phyloP scores from a whole-genome alignment of 2,113 vertebrate genomes.

The Cheirogaleus medius region DNA sequence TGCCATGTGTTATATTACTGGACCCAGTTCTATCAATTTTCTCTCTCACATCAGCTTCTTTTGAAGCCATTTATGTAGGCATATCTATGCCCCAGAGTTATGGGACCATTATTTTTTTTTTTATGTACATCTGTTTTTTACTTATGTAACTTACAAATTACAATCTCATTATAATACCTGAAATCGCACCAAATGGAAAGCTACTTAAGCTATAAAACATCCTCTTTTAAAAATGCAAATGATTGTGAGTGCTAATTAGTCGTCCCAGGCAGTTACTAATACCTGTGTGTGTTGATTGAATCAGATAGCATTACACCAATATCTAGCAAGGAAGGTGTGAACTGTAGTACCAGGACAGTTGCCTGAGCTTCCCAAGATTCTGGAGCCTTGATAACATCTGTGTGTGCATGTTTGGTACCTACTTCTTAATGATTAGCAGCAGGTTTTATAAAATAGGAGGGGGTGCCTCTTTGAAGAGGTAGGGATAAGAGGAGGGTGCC shows the following conservation, averaged over 20 bases:
- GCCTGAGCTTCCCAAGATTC: background rate
- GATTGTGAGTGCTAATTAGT: background rate
- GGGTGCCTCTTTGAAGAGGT: background rate
- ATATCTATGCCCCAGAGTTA: background rate
- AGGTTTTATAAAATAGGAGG: background rate
- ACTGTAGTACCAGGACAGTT: background rate
- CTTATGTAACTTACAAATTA: background rate
- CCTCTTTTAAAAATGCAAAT: background rate
- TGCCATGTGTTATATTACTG: background rate
- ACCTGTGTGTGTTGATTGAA: background rate
- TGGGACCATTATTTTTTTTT: background rate
- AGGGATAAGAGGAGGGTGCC: background rate
- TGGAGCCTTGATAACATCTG: background rate
- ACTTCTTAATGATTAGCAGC: background rate
- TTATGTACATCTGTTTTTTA: background rate
- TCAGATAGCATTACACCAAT: background rate
- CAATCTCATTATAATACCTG: background rate
- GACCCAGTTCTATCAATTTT: background rate
- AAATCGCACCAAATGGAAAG: conserved; percentile 6
- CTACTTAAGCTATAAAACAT: background rate
- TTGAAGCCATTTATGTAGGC: background rate
- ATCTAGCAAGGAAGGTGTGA: background rate
- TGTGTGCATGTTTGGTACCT: background rate
- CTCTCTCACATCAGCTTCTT: background rate
- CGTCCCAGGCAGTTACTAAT: background rate